These are phyloP conservation scores for Xylota sylvarum DNA, from an alignment of 2,888 invertebrate genomes.

Conservation along the genomic window DNA sequence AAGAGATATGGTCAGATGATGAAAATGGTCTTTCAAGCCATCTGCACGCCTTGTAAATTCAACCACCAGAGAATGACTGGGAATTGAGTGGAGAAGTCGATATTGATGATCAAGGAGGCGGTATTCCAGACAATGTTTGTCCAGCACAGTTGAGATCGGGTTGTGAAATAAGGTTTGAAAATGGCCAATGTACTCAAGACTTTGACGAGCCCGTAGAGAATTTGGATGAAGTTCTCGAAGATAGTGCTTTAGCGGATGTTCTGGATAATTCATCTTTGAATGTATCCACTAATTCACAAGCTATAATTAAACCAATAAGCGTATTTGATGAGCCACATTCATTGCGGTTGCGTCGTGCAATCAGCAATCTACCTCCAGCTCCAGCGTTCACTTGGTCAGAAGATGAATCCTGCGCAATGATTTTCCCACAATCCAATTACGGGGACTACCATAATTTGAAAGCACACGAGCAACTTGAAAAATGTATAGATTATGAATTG, in stretches of 20 bases:
- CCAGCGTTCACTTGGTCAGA: constrained; percentile 14
- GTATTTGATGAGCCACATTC: neutral
- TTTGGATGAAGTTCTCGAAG: constrained; percentile 13
- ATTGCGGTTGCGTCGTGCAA: neutral
- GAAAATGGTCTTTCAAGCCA: constrained; percentile 24
- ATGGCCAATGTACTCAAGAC: constrained; percentile 37
- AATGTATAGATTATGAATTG: too few relatives aligned
- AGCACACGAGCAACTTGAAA: constrained; percentile 1
- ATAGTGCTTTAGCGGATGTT: too few relatives aligned
- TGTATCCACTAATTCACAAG: neutral
- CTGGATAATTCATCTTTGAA: too few relatives aligned
- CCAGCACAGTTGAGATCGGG: constrained; percentile 49
- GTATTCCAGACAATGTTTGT: constrained; percentile 57
- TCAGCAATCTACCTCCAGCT: constrained; percentile 13
- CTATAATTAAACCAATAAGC: neutral
- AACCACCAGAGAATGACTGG: constrained; percentile 48
- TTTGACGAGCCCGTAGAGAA: constrained; percentile 14
- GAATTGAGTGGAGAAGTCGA: constrained; percentile 45
- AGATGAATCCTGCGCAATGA: constrained; percentile 20
- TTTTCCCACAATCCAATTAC: constrained; percentile 19
- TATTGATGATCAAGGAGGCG: constrained; percentile 43
- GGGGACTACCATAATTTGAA: neutral
- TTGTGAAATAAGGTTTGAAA: constrained; percentile 42
- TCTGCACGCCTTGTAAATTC: constrained; percentile 29
- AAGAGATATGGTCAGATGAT: too few relatives aligned